These are phyloP conservation scores for Cettia cetti DNA, from an alignment of 2,113 vertebrate genomes.

Conservation along the genomic window DNA sequence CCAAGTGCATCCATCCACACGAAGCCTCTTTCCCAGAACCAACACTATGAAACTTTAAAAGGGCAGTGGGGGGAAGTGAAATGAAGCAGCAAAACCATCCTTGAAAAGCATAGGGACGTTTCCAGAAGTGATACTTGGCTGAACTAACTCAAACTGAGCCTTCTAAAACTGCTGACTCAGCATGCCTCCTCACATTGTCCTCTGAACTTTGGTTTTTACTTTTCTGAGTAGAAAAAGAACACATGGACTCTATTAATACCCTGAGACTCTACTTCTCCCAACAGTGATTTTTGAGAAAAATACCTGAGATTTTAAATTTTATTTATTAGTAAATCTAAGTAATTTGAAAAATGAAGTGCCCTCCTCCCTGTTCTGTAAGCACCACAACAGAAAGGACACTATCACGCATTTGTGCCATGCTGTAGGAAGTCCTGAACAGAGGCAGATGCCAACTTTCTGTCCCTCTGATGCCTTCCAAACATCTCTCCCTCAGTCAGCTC, in stretches of 20 bases:
- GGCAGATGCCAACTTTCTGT: background rate
- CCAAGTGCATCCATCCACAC: background rate
- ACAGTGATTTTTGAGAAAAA: background rate
- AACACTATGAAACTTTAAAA: background rate
- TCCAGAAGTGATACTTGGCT: background rate
- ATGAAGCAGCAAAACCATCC: background rate
- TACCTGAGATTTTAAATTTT: background rate
- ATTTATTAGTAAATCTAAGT: background rate
- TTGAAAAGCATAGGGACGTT: background rate
- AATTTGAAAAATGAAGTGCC: background rate
- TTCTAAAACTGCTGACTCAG: background rate
- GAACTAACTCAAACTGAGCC: background rate
- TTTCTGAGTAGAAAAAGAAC: background rate
- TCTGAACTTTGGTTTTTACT: background rate
- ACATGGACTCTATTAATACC: background rate
- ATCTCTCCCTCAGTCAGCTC: background rate
- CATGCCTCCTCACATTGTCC: background rate
- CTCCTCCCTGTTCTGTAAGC: background rate
- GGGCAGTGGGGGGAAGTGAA: accelerated
- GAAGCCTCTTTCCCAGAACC: background rate
- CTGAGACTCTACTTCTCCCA: background rate
- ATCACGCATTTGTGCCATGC: background rate
- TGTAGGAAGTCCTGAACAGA: background rate
- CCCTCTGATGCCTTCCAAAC: background rate
- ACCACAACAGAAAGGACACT: background rate